A percentile compares a stretch with the other conserved stretches of the same genome.
Conservation (phyloP, 2,888 invertebrate genomes). For the Dusona sp. region DNA sequence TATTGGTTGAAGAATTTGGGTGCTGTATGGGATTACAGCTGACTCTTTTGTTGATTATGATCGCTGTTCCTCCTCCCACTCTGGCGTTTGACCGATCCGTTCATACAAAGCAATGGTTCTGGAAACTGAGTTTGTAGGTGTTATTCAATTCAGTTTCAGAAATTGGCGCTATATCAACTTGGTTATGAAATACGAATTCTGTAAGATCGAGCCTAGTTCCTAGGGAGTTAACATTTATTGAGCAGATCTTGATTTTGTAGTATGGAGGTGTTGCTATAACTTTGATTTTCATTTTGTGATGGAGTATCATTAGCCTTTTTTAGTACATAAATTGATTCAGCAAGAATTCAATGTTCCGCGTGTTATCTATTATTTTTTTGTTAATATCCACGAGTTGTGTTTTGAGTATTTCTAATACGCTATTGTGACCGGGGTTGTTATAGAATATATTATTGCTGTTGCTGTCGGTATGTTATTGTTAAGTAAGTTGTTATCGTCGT, state of each 20-base stretch:
- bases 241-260: background rate
- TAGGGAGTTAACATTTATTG: conserved; percentile 18
- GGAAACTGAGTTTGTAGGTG: conserved; percentile 34
- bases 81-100: conserved; percentile 21
- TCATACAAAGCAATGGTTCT: conserved; percentile 24
- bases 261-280: background rate
- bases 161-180: conserved; percentile 42
- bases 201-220: background rate
- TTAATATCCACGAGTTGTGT: background rate
- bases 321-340: background rate
- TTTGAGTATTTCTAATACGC: background rate
- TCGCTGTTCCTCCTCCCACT: conserved; percentile 66
- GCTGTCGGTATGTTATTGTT: background rate
- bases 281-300: background rate
- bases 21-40: conserved; percentile 6
- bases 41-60: conserved; percentile 45
- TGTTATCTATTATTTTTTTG: background rate
- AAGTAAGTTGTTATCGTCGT: background rate
- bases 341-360: background rate
- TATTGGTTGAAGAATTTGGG: too few relatives aligned
- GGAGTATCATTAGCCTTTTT: background rate
- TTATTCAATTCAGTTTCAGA: conserved; percentile 34
- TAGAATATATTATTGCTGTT: background rate
- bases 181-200: conserved; percentile 15
- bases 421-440: background rate